Evolutionary conservation across 2,113 vertebrate genomes (phyloP).

Genomic region (Epinephelus fuscoguttatus): DNA sequence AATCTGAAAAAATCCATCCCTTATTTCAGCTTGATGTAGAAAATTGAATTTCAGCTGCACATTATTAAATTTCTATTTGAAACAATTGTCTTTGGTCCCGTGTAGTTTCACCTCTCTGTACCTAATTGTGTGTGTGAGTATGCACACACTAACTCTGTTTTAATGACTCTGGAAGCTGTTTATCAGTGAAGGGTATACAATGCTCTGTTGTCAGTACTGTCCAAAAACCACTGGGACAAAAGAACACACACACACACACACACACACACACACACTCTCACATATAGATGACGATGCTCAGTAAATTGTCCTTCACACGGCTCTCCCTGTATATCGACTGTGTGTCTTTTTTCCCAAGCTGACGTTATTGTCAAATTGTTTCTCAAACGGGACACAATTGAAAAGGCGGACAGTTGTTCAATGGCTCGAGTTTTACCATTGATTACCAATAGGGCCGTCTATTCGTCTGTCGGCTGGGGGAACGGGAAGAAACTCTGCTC

Average conservation of each 20-base stretch:
- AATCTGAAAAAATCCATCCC: slow-evolving; percentile 41
- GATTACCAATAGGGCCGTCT: slow-evolving; percentile 96
- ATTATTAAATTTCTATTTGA: slow-evolving; percentile 58
- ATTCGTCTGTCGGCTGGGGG: slow-evolving; percentile 70
- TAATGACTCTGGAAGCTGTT: slow-evolving; percentile 78
- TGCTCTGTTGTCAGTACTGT: slow-evolving; percentile 68
- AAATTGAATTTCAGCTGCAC: slow-evolving; percentile 44
- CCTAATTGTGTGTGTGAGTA: slow-evolving; percentile 10
- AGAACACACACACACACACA: slow-evolving; percentile 55
- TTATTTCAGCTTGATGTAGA: slow-evolving; percentile 35
- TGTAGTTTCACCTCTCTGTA: slow-evolving; percentile 43
- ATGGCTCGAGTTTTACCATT: slow-evolving; percentile 93
- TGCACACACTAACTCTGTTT: slow-evolving; percentile 60
- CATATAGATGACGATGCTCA: slow-evolving; percentile 72
- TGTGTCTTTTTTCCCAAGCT: slow-evolving; percentile 90
- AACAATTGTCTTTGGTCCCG: slow-evolving; percentile 51
- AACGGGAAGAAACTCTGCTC: slow-evolving; percentile 77
- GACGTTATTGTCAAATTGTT: slow-evolving; percentile 99
- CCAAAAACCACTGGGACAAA: slow-evolving; percentile 76
- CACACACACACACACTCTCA: slow-evolving; percentile 56
- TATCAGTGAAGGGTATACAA: slow-evolving; percentile 81
- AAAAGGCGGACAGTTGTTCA: slow-evolving; percentile 98
- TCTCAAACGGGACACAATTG: slow-evolving; percentile 97
- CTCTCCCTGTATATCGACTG: slow-evolving; percentile 93
- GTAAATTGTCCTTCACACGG: slow-evolving; percentile 94